Evolutionary conservation across 2,888 invertebrate species (phyloP).

Genomic region (Hedya salicella): DNA sequence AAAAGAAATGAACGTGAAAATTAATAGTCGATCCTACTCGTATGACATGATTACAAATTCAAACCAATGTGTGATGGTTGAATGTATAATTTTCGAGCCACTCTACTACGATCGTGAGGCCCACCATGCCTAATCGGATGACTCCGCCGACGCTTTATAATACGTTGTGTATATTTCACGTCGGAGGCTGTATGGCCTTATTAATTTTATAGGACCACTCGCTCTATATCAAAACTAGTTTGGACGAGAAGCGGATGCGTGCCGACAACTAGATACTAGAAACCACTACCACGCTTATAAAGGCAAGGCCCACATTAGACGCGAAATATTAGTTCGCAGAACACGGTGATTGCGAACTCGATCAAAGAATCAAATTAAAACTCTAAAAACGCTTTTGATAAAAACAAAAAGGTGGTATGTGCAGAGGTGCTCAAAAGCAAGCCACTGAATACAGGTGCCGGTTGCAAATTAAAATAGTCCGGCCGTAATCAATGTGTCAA

Average conservation of each 20-base stretch:
- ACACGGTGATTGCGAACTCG: not conserved
- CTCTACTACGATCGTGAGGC: conserved; percentile 19
- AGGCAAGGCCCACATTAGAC: conserved; percentile 1
- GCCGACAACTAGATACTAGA: conserved; percentile 35
- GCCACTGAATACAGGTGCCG: too few species aligned
- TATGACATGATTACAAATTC: too few species aligned
- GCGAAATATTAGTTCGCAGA: not conserved
- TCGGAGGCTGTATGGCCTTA: conserved; percentile 70
- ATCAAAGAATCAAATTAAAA: not conserved
- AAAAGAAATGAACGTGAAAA: too few species aligned
- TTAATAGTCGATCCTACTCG: too few species aligned
- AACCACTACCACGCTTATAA: conserved; percentile 17
- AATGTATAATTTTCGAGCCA: conserved; percentile 21
- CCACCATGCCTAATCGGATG: conserved; percentile 39
- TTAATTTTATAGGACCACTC: conserved; percentile 78
- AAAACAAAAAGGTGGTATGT: too few species aligned
- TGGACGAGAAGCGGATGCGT: conserved; percentile 46
- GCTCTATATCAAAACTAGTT: conserved; percentile 73
- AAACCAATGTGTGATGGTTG: conserved; percentile 7
- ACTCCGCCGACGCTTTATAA: conserved; percentile 35
- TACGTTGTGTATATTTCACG: conserved; percentile 63
- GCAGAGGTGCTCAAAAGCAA: too few species aligned
- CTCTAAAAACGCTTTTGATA: too few species aligned
- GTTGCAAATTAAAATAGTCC: too few species aligned
- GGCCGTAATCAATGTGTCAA: too few species aligned